A percentile compares a stretch with the other conserved stretches of the same genome.
Conservation (phyloP, 2,113 vertebrate genomes). For the Leptodactylus fuscus region DNA sequence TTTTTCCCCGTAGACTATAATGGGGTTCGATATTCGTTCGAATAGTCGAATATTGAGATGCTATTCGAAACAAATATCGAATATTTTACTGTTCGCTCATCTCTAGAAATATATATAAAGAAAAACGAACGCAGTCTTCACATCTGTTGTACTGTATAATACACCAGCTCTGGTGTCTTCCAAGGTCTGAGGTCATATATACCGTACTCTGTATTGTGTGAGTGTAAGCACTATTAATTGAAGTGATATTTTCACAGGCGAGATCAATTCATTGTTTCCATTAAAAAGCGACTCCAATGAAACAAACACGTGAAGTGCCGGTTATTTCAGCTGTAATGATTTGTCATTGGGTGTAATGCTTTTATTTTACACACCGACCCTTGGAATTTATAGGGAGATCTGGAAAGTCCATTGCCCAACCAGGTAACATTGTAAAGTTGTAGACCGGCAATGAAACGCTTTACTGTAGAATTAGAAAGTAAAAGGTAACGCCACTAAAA, state of each 20-base stretch:
- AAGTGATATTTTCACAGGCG: constrained; percentile 23
- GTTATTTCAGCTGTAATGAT: constrained; percentile 25
- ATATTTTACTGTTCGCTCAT: too few species aligned
- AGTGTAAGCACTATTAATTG: neutral
- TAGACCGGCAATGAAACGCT: neutral
- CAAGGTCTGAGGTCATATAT: neutral
- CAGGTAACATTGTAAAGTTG: constrained; percentile 7
- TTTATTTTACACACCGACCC: neutral
- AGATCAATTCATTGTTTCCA: constrained; percentile 9
- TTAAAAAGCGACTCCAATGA: neutral
- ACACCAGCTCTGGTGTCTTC: neutral
- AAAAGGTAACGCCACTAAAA: neutral
- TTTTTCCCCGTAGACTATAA: too few species aligned
- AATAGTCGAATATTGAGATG: too few species aligned
- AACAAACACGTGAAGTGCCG: neutral
- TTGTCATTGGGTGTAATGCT: neutral
- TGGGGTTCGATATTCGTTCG: too few species aligned
- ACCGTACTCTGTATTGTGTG: neutral
- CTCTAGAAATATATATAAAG: too few species aligned
- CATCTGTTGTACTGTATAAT: neutral
- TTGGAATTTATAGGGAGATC: constrained; percentile 18
- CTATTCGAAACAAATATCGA: too few species aligned
- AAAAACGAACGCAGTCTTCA: neutral
- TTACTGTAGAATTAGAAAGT: neutral
- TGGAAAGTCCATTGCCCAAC: constrained; percentile 8